A percentile compares a stretch with the other conserved stretches of the same genome.
Conservation (phyloP, 2,888 invertebrate genomes). For the Diarsia dahlii region DNA sequence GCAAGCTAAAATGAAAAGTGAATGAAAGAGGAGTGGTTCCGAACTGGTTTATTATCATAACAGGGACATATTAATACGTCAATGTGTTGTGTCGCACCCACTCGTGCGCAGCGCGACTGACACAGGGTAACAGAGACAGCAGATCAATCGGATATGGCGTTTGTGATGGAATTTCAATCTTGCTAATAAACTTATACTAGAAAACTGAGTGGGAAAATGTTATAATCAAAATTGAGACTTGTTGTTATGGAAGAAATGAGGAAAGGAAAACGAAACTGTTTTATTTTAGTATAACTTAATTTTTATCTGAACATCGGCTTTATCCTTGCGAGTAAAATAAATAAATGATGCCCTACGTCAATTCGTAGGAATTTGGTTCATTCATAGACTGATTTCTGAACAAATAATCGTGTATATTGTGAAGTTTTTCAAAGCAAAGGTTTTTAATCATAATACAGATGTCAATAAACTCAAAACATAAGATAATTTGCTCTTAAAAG, state of each 20-base stretch:
- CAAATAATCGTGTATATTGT: not conserved
- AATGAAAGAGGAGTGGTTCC: slow-evolving; percentile 47
- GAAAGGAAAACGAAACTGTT: not conserved
- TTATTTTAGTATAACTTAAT: not conserved
- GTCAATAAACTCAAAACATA: not conserved
- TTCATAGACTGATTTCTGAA: not conserved
- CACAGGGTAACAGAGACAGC: slow-evolving; percentile 26
- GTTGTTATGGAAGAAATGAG: not conserved
- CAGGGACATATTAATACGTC: slow-evolving; percentile 69
- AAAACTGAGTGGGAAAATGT: not conserved
- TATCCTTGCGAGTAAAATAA: too few species aligned
- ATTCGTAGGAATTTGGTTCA: not conserved
- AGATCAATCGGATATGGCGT: slow-evolving; percentile 10
- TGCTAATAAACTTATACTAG: not conserved
- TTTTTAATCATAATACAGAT: not conserved
- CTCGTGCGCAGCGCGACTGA: slow-evolving; percentile 39
- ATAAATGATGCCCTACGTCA: not conserved
- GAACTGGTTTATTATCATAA: slow-evolving; percentile 68
- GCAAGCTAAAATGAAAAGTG: slow-evolving; percentile 59
- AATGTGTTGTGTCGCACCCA: slow-evolving; percentile 65
- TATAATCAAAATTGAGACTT: not conserved
- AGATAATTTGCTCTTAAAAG: slow-evolving; percentile 10
- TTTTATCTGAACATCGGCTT: too few species aligned
- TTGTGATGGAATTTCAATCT: not conserved
- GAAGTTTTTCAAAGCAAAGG: not conserved